phyloP scores from a whole-genome alignment of 2,113 vertebrate genomes.

The Suricata suricatta region DNA sequence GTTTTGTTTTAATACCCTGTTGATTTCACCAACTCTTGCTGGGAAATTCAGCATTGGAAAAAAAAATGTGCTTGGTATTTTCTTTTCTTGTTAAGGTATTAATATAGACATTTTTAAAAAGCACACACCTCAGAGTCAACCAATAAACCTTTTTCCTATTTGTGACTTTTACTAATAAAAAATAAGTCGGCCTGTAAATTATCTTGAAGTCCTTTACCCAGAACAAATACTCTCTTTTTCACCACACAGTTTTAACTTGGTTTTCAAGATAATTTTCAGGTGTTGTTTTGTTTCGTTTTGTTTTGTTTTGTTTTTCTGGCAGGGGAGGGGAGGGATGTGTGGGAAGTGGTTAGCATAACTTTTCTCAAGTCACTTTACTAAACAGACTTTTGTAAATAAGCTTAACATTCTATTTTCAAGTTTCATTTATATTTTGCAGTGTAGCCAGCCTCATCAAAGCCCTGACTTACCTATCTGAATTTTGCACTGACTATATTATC shows the following conservation, averaged over 20 bases:
- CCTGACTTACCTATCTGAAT: slow-evolving; percentile 75
- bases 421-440: slow-evolving; percentile 71
- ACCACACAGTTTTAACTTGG: slow-evolving; percentile 78
- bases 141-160: slow-evolving; percentile 72
- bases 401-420: slow-evolving; percentile 74
- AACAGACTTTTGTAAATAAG: slow-evolving; percentile 83
- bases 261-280: slow-evolving; percentile 83
- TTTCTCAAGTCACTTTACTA: slow-evolving; percentile 79
- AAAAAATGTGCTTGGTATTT: slow-evolving; percentile 65
- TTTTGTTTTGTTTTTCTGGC: neutral
- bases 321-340: neutral
- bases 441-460: slow-evolving; percentile 63
- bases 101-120: slow-evolving; percentile 73
- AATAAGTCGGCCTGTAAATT: slow-evolving; percentile 69
- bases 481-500: slow-evolving; percentile 73
- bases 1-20: slow-evolving; percentile 60
- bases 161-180: slow-evolving; percentile 84
- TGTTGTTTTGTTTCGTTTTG: slow-evolving; percentile 38
- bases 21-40: slow-evolving; percentile 60
- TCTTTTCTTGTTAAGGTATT: slow-evolving; percentile 69
- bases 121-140: slow-evolving; percentile 73
- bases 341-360: slow-evolving; percentile 37
- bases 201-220: slow-evolving; percentile 68
- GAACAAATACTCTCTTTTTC: slow-evolving; percentile 76
- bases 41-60: slow-evolving; percentile 71